phyloP scores from a whole-genome alignment of 2,797 vertebrate species.

The Florisuga fusca region DNA sequence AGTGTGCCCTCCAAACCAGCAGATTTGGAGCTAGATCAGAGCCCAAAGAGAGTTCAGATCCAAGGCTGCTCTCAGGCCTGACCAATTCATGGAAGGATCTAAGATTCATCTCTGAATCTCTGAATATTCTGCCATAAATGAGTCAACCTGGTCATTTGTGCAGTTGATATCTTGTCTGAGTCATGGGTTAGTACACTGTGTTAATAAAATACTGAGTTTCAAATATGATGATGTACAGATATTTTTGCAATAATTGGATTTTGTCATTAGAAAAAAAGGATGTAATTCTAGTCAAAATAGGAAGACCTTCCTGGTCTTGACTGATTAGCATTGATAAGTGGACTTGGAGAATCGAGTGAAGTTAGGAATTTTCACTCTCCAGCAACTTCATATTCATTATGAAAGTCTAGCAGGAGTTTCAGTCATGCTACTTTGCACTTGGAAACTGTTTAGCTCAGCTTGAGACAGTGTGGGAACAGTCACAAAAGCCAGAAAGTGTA shows the following conservation, averaged over 20 bases:
- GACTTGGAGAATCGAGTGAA: neutral
- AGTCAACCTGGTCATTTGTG: neutral
- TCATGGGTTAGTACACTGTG: neutral
- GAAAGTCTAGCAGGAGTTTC: conserved; percentile 13
- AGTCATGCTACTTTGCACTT: conserved; percentile 18
- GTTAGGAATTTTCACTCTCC: conserved; percentile 16
- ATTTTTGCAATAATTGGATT: neutral
- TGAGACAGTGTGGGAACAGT: neutral
- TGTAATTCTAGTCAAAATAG: neutral
- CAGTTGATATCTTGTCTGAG: neutral
- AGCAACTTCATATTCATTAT: neutral
- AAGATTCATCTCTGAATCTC: neutral
- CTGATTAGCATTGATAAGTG: neutral
- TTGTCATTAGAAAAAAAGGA: neutral
- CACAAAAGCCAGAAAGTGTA: neutral
- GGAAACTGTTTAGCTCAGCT: conserved; percentile 7
- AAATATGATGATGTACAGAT: neutral
- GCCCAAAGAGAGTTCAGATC: neutral
- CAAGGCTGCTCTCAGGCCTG: neutral
- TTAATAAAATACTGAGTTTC: neutral
- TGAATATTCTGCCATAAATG: neutral
- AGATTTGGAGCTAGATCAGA: neutral
- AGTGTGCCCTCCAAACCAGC: neutral
- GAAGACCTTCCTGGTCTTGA: neutral
- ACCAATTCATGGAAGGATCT: neutral